Conservation (phyloP, 2,797 vertebrate genomes). For the Melanotaenia nigrans region DNA sequence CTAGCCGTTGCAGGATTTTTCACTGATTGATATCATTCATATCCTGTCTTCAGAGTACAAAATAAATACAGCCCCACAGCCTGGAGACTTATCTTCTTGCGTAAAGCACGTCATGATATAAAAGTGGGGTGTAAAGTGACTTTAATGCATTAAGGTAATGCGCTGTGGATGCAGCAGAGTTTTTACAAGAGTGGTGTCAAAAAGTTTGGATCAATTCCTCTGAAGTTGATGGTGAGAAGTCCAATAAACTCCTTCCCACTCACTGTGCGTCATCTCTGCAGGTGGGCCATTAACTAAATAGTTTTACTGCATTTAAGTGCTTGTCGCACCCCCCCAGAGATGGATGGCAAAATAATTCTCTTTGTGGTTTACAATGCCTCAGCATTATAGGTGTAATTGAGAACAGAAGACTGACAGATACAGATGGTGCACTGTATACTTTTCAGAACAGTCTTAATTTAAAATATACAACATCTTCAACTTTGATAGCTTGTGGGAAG, state of each 20-base stretch:
- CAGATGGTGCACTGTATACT: conserved; percentile 35
- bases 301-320: conserved; percentile 66
- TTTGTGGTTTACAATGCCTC: conserved; percentile 56
- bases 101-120: conserved; percentile 66
- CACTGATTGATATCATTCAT: conserved; percentile 79
- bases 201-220: conserved; percentile 73
- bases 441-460: conserved; percentile 13
- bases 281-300: conserved; percentile 69
- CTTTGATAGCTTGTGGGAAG: conserved; percentile 14
- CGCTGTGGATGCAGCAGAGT: conserved; percentile 47
- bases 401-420: conserved; percentile 38
- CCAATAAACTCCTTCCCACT: conserved; percentile 71
- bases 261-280: conserved; percentile 56
- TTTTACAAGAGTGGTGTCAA: conserved; percentile 76
- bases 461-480: conserved; percentile 12
- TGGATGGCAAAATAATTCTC: conserved; percentile 72
- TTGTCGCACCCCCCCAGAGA: conserved; percentile 45
- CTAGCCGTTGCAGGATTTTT: conserved; percentile 59
- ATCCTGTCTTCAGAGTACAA: conserved; percentile 53
- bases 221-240: conserved; percentile 65
- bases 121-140: conserved; percentile 74
- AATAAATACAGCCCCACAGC: conserved; percentile 51
- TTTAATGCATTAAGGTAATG: conserved; percentile 83
- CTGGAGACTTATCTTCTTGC: conserved; percentile 64
- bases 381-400: conserved; percentile 56